Base-by-base conservation (phyloP, 23 tunicate genomes). In the Halocynthia roretzi region DNA sequence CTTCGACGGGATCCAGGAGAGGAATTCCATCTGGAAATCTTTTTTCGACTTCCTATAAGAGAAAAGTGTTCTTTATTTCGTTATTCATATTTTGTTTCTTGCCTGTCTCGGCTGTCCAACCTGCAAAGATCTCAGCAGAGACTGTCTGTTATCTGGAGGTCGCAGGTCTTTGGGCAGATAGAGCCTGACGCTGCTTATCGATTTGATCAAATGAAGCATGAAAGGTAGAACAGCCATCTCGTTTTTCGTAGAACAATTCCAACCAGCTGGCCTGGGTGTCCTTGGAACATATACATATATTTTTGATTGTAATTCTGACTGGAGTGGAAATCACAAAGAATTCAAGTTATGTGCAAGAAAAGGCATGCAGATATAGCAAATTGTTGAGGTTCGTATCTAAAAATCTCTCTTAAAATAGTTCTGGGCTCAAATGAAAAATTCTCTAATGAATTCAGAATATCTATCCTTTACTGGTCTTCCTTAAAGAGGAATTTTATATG, bases 1-100 rank as follows among this genome's bases (percentile, higher is more conserved):
- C 98, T 80, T 87, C 94, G 17, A 87, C 81, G 14, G 98, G 98
- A 63, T 93, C 98, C 5, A 93, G 86, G 65, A 93, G 83, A 21
- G 98, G 98, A 56, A 93, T 76, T 12, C 87, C 98, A 72, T 85
- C 87, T 14, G 90, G 97, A 65, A 84, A 91, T 6, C 97, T 82
- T 40, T 78, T 71, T 54, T 85, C 68, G 23, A 91, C 87, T 71
- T 91, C 90, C 87, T 88, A 48, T 7, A 31, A 1, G 44, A 4
- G 44, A 31, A 31, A 31, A 31, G 44, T 31, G 44, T 31, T 31
- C 44, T 31, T 31, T 0, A 31, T 31, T 31, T 31, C 4, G 44
- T 31, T 31, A 31, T 31, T 31, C 44, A 31, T 31, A 31, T 31
- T 31, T 31, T 31, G n/a, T 31, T 31, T 4, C 44, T 31, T 31